Percentiles rank a stretch among this genome's conserved stretches.
Evolutionary conservation across 1,140 invertebrate species (phyloP).

Genomic region (Pseudoatta argentina): DNA sequence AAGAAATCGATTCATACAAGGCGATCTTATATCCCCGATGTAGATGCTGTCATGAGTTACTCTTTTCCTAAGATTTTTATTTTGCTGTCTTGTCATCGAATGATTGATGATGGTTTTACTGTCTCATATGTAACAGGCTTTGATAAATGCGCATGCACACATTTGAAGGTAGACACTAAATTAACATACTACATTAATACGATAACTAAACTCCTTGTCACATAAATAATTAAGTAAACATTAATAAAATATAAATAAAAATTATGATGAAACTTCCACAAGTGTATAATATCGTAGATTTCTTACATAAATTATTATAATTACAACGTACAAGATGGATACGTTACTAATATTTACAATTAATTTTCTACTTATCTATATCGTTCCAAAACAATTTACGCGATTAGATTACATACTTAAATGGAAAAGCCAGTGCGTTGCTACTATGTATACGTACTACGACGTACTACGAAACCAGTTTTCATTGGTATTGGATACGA

Average conservation of each 20-base stretch:
- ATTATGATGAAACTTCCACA: background rate
- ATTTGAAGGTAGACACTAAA: slow-evolving; percentile 10
- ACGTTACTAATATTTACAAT: background rate
- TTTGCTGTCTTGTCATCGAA: slow-evolving; percentile 19
- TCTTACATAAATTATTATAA: background rate
- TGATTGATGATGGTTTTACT: slow-evolving; percentile 24
- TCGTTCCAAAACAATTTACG: background rate
- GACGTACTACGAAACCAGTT: slow-evolving; percentile 21
- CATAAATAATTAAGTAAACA: slow-evolving; percentile 1
- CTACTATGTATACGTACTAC: background rate
- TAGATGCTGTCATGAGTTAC: slow-evolving; percentile 1
- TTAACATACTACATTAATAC: slow-evolving; percentile 24
- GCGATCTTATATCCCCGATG: slow-evolving; percentile 40
- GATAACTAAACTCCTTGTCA: background rate
- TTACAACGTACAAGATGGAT: background rate
- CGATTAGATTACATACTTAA: slow-evolving; percentile 46
- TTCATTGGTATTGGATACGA: background rate
- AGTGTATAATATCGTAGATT: background rate
- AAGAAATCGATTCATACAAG: slow-evolving; percentile 56
- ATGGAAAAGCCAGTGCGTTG: slow-evolving; percentile 22
- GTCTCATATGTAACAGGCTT: background rate
- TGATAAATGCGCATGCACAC: background rate
- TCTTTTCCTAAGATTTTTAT: slow-evolving; percentile 29
- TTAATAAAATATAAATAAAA: background rate
- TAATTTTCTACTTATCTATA: background rate